phyloP scores from a whole-genome alignment of 1,140 invertebrate genomes.

The Penaeus japonicus region DNA sequence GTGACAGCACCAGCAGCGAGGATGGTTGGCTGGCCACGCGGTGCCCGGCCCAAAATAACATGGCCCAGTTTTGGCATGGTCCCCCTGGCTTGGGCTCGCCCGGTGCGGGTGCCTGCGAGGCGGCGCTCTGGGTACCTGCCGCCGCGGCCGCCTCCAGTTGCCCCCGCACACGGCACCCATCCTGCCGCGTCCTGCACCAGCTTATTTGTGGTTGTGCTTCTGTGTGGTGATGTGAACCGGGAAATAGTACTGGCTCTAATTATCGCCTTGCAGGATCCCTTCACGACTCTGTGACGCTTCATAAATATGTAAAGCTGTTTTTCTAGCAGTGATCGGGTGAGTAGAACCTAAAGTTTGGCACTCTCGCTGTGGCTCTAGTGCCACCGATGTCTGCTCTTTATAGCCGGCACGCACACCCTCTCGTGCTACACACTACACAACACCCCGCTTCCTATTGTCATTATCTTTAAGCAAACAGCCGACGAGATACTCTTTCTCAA shows the following conservation, averaged over 20 bases:
- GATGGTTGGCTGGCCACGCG: slow-evolving; percentile 32
- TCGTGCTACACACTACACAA: too few species aligned
- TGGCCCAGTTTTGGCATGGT: slow-evolving; percentile 41
- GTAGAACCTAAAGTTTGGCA: neutral
- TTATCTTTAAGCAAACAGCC: too few species aligned
- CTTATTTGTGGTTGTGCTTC: slow-evolving; percentile 13
- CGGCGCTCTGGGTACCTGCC: slow-evolving; percentile 15
- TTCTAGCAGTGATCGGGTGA: slow-evolving; percentile 8
- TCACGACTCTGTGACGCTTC: neutral
- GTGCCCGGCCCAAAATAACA: slow-evolving; percentile 36
- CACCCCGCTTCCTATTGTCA: too few species aligned
- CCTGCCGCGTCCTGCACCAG: slow-evolving; percentile 13
- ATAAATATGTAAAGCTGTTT: slow-evolving; percentile 29
- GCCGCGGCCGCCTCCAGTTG: slow-evolving; percentile 17
- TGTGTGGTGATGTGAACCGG: slow-evolving; percentile 23
- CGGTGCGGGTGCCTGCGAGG: neutral
- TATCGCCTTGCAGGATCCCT: slow-evolving; percentile 17
- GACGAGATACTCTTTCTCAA: too few species aligned
- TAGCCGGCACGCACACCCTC: slow-evolving; percentile 8
- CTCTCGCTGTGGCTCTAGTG: neutral
- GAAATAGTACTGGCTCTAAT: slow-evolving; percentile 14
- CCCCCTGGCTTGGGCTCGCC: neutral
- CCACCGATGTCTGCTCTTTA: slow-evolving; percentile 22
- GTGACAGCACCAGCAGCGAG: neutral
- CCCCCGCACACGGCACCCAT: slow-evolving; percentile 22